Conservation (phyloP, 2,113 vertebrate species). For the Lepus europaeus region DNA sequence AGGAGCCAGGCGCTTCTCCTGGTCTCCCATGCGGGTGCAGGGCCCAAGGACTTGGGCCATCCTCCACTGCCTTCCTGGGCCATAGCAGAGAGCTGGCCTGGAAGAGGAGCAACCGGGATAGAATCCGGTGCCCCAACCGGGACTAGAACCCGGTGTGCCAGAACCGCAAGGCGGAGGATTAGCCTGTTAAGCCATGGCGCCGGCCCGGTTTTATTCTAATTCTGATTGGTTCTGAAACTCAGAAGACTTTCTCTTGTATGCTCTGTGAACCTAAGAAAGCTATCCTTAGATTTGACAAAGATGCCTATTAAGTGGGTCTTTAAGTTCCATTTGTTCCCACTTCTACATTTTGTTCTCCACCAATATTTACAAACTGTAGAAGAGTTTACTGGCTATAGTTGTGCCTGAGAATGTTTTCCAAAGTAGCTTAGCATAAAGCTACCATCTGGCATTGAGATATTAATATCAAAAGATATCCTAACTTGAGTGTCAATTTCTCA, state of each 20-base stretch:
- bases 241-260: slow-evolving; percentile 59
- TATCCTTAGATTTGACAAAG: background rate
- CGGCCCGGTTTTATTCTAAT: background rate
- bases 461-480: slow-evolving; percentile 49
- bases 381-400: slow-evolving; percentile 10
- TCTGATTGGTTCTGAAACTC: slow-evolving; percentile 59
- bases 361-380: background rate
- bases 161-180: too few species aligned
- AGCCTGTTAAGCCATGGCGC: too few species aligned
- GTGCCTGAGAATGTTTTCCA: slow-evolving; percentile 45
- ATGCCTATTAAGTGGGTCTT: background rate
- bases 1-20: too few species aligned
- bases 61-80: too few species aligned
- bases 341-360: slow-evolving; percentile 39
- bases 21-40: too few species aligned
- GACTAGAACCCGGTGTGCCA: too few species aligned
- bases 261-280: background rate
- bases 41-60: too few species aligned
- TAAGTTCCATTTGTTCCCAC: slow-evolving; percentile 63
- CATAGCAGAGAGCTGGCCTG: too few species aligned
- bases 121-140: too few species aligned
- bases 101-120: too few species aligned
- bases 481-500: slow-evolving; percentile 42
- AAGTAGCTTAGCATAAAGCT: slow-evolving; percentile 59
- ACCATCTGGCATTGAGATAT: background rate